These are phyloP conservation scores for Panurus biarmicus DNA, from an alignment of 2,113 vertebrate species.

Conservation along the genomic window DNA sequence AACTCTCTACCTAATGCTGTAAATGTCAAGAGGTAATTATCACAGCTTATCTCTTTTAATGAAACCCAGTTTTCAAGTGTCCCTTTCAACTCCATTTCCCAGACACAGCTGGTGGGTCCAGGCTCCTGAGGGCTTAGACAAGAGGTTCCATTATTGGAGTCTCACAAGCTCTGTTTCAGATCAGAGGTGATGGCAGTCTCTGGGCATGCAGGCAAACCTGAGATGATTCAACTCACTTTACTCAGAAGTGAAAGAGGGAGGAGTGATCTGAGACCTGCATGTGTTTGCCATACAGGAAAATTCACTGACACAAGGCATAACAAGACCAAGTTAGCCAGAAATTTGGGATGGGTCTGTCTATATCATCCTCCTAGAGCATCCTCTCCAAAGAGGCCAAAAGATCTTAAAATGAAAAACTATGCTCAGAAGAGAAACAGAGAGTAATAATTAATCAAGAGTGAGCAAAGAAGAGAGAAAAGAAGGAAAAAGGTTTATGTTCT, in stretches of 20 bases:
- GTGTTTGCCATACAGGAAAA: not conserved
- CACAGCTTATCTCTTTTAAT: not conserved
- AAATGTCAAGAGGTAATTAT: constrained; percentile 14
- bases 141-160: not conserved
- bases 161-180: not conserved
- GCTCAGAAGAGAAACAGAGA: not conserved
- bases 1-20: not conserved
- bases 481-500: not conserved
- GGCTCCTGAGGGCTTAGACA: not conserved
- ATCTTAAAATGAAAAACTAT: not conserved
- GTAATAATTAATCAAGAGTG: not conserved
- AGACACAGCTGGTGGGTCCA: not conserved
- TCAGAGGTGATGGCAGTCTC: not conserved
- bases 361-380: not conserved
- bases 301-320: not conserved
- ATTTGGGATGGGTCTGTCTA: not conserved
- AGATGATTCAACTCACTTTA: not conserved
- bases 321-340: not conserved
- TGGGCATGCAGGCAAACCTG: not conserved
- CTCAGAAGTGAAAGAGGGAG: not conserved
- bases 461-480: not conserved
- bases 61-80: not conserved
- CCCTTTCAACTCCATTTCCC: not conserved
- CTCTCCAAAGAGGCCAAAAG: not conserved
- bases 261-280: not conserved